Evolutionary conservation across 2,797 vertebrate species (phyloP).

Genomic region (Characodon lateralis): DNA sequence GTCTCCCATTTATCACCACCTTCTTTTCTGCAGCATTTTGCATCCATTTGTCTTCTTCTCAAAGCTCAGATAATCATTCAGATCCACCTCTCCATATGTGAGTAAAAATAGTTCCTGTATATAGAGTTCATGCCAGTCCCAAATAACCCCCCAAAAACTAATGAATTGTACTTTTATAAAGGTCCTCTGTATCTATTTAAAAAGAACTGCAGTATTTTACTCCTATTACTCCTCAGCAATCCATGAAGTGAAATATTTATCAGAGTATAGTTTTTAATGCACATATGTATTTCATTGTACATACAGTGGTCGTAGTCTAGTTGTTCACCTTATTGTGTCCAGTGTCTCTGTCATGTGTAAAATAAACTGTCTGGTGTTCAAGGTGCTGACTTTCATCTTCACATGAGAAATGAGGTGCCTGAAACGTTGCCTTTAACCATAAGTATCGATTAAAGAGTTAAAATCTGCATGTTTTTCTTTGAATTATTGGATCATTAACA

Average conservation of each 20-base stretch:
- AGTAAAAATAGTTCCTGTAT: constrained; percentile 51
- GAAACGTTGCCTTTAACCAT: constrained; percentile 91
- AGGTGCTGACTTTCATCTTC: constrained; percentile 79
- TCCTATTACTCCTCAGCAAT: constrained; percentile 83
- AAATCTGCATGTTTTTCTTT: not conserved
- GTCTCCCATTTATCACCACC: constrained; percentile 5
- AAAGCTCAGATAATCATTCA: constrained; percentile 66
- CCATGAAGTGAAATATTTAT: constrained; percentile 88
- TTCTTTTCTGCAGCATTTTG: not conserved
- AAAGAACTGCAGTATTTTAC: constrained; percentile 90
- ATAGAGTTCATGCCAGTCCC: constrained; percentile 24
- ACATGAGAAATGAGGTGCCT: constrained; percentile 91
- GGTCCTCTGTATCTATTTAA: constrained; percentile 89
- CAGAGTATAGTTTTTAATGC: constrained; percentile 87
- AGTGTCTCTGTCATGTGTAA: constrained; percentile 53
- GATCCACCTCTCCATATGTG: constrained; percentile 29
- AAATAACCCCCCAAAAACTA: not conserved
- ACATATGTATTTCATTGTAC: constrained; percentile 81
- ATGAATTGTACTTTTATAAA: constrained; percentile 86
- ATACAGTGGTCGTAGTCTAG: constrained; percentile 69
- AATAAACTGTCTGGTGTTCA: constrained; percentile 71
- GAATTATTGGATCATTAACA: not conserved
- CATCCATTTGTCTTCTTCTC: not conserved
- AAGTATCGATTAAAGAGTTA: constrained; percentile 77
- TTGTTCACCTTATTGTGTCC: constrained; percentile 9